Conservation (phyloP, 2,113 vertebrate genomes). For the Cyanocitta stelleri region DNA sequence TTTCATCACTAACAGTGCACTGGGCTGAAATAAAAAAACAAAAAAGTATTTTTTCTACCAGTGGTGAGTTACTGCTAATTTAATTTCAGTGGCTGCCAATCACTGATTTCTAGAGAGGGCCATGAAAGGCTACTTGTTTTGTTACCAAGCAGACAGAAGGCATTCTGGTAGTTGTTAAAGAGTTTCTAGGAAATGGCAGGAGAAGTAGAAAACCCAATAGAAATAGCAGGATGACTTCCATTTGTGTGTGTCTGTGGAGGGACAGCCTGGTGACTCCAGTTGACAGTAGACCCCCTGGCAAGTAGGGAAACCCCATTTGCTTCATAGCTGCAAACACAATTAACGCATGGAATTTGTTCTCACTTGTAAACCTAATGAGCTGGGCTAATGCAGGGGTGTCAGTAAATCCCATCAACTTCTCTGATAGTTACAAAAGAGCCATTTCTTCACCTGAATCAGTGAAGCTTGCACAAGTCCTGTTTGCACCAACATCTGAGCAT, state of each 20-base stretch:
- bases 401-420: background rate
- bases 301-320: background rate
- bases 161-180: conserved; percentile 9
- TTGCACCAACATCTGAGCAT: background rate
- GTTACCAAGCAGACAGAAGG: conserved; percentile 7
- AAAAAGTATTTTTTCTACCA: background rate
- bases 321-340: background rate
- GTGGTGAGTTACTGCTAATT: conserved; percentile 21
- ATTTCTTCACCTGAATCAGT: background rate
- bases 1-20: background rate
- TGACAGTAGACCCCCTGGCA: background rate
- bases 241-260: background rate
- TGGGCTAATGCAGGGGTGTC: background rate
- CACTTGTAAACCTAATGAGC: background rate
- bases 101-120: conserved; percentile 27
- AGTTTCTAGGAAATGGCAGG: conserved; percentile 31
- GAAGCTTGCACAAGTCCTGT: background rate
- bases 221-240: background rate
- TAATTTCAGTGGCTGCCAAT: conserved; percentile 43
- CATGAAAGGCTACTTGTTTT: conserved; percentile 23
- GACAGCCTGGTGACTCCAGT: background rate
- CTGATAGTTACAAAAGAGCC: background rate
- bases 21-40: background rate
- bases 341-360: background rate
- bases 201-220: background rate